Base-by-base conservation (phyloP, 2,113 vertebrate genomes). In the Oenanthe oenanthe region DNA sequence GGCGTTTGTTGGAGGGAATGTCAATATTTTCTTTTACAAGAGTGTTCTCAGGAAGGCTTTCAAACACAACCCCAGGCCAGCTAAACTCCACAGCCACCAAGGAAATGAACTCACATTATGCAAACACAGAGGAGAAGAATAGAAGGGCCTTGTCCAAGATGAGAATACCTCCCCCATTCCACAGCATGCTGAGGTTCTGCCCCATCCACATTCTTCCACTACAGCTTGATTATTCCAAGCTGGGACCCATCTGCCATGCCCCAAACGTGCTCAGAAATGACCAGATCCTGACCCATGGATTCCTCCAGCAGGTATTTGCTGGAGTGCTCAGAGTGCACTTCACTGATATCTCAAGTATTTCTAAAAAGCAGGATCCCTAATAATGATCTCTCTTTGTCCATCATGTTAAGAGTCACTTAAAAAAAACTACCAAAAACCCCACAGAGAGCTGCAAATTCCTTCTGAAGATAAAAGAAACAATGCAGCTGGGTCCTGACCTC, bases 41-140 rank as follows among this genome's bases (percentile, higher is more conserved):
- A 79, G 62, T 5, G 19, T 68, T 88, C 84, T 94, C 74, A 65
- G 92, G 73, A 60, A 85, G 71, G 47, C 15, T 66, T 91, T 76
- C 58, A 81, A 71, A 84, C 10, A 62, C 74, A 79, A 50, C 38
- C 14, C 7, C 6, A 4, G 26, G 56, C 45, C 22, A 40, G 72
- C 36, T 58, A 21, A 89, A 79, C 84, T 40, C 82, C 92, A 68
- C 86, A 48, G 16, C 63, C 86, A 85, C 74, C 71, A 24, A 85
- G 67, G 34, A 47, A 95, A 89, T 32, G 74, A 93, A 85, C 78
- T 48, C 32, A 56, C 36, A 83, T 90, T 91, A 83, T 80, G 79
- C 94, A 95, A 96, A 94, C 81, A 96, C 82, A 89, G 89, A 92
- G 93, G 89, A 92, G 93, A 87, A 96, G 95, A 97, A 97, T 96